Percentiles rank a stretch among this genome's conserved stretches.
Conservation (phyloP, 2,113 vertebrate species). For the Gasterosteus nipponicus region DNA sequence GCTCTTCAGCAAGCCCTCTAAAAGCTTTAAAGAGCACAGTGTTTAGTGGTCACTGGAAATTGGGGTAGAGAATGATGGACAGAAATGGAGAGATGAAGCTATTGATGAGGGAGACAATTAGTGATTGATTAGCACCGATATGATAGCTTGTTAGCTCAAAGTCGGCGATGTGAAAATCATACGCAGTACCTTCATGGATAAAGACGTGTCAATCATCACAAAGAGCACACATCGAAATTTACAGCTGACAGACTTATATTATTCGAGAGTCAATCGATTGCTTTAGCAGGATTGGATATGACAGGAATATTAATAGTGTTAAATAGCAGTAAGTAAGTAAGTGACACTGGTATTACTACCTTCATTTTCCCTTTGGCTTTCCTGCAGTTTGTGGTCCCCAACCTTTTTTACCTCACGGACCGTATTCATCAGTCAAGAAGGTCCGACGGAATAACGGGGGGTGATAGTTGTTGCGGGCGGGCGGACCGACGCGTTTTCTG, state of each 20-base stretch:
- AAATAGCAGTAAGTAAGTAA: constrained; percentile 2
- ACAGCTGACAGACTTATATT: neutral
- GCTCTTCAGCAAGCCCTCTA: constrained; percentile 49
- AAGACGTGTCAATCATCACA: constrained; percentile 12
- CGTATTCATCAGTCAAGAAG: too few species aligned
- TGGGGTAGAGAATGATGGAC: constrained; percentile 39
- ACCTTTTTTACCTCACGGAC: too few species aligned
- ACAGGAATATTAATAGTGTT: neutral
- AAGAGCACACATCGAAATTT: constrained; percentile 8
- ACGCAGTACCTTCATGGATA: neutral
- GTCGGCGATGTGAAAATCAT: constrained; percentile 3
- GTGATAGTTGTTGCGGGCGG: too few species aligned
- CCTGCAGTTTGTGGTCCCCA: neutral
- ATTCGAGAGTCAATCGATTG: neutral
- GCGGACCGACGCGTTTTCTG: too few species aligned
- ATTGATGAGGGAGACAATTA: constrained; percentile 25
- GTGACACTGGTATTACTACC: neutral
- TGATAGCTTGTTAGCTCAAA: constrained; percentile 33
- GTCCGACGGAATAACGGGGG: too few species aligned
- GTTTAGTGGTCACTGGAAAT: constrained; percentile 75
- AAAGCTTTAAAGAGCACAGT: constrained; percentile 72
- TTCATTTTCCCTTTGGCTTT: neutral
- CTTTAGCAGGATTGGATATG: neutral
- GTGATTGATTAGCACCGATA: constrained; percentile 47
- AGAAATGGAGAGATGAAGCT: constrained; percentile 14